phyloP scores from a whole-genome alignment of 2,113 vertebrate species.

The Oreochromis tanganicae region DNA sequence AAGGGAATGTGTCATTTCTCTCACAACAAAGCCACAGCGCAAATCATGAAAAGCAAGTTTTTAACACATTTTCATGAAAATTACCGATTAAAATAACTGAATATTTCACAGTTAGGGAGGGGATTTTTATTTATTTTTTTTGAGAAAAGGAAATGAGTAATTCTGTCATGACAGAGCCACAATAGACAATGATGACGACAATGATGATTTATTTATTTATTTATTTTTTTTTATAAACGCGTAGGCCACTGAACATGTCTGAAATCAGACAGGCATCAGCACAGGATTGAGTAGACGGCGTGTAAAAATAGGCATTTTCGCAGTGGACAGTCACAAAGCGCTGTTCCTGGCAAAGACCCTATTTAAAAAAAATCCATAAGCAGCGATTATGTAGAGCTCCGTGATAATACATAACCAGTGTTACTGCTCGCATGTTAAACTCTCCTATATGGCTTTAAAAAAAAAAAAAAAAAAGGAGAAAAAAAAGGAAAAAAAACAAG shows the following conservation, averaged over 20 bases:
- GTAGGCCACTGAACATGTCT: not conserved
- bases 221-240: no score
- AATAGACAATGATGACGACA: not conserved
- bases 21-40: not conserved
- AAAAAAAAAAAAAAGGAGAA: not conserved
- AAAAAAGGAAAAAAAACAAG: no score
- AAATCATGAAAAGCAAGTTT: not conserved
- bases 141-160: not conserved
- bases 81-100: not conserved
- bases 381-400: not conserved
- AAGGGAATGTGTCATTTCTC: not conserved
- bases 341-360: not conserved
- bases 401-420: no score
- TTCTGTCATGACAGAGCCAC: not conserved
- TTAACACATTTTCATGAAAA: not conserved
- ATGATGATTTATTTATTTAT: not conserved
- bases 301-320: not conserved
- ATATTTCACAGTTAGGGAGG: not conserved
- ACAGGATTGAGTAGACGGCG: not conserved
- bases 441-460: fast-evolving
- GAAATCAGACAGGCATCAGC: not conserved
- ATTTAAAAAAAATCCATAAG: not conserved
- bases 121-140: not conserved
- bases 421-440: not conserved
- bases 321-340: not conserved